Percentiles rank a stretch among this genome's conserved stretches.
These are phyloP conservation scores for Chrysina gloriosa DNA, from an alignment of 2,888 invertebrate species.

Conservation along the genomic window DNA sequence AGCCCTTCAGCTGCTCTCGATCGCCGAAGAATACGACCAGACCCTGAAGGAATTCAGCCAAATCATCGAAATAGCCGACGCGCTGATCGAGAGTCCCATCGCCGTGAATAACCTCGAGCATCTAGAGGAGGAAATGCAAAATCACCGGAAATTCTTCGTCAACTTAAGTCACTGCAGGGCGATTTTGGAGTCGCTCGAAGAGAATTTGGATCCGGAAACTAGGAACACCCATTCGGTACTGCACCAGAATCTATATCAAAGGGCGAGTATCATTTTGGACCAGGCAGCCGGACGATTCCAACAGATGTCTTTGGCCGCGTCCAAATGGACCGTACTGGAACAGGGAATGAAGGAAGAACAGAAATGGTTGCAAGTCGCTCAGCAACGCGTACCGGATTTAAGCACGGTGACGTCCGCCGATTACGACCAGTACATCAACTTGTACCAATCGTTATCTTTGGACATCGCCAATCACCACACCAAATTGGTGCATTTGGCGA, in stretches of 20 bases:
- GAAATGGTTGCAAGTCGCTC: slow-evolving; percentile 86
- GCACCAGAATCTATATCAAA: slow-evolving; percentile 81
- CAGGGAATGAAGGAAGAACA: slow-evolving; percentile 86
- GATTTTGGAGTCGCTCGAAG: slow-evolving; percentile 86
- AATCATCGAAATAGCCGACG: slow-evolving; percentile 86
- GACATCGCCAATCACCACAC: slow-evolving; percentile 86
- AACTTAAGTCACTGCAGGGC: slow-evolving; percentile 88
- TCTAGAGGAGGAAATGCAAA: slow-evolving; percentile 90
- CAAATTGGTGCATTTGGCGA: slow-evolving; percentile 78
- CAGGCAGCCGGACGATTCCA: slow-evolving; percentile 85
- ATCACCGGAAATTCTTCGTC: slow-evolving; percentile 89
- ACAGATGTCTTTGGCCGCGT: slow-evolving; percentile 86
- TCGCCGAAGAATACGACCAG: slow-evolving; percentile 89
- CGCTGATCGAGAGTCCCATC: slow-evolving; percentile 81
- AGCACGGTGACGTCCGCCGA: slow-evolving; percentile 84
- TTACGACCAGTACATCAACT: slow-evolving; percentile 85
- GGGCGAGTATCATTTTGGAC: slow-evolving; percentile 81
- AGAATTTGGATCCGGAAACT: slow-evolving; percentile 84
- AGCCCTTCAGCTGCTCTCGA: slow-evolving; percentile 77
- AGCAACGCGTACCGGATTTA: slow-evolving; percentile 85
- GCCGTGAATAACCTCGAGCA: slow-evolving; percentile 81
- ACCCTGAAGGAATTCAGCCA: slow-evolving; percentile 88
- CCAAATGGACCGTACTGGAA: slow-evolving; percentile 84
- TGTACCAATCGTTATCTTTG: slow-evolving; percentile 82
- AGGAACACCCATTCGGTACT: slow-evolving; percentile 77